Base-by-base conservation (phyloP, 2,797 vertebrate genomes). In the Limnodromus scolopaceus region DNA sequence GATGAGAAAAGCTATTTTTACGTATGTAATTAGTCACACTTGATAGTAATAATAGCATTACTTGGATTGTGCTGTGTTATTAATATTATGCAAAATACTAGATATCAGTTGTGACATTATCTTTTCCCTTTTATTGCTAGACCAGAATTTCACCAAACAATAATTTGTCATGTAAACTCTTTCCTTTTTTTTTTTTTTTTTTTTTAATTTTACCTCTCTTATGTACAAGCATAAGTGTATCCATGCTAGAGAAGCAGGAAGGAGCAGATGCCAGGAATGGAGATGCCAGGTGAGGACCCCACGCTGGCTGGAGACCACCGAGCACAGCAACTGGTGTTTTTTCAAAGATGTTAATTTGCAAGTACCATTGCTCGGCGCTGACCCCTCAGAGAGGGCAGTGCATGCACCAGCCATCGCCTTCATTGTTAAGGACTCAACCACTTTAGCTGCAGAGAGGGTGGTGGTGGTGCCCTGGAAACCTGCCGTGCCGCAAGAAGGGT, bases 1-100 rank as follows among this genome's bases (percentile, higher is more conserved):
- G 82, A 76, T 28, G 30, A 55, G 60, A 84, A 95, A 97, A 91
- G 75, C 36, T 87, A 70, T 94, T 87, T 92, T 75, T 55, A 78
- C 3, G 1, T 90, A 76, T 94, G 75, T 95, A 96, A 97, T 97
- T 97, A 98, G 61, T 91, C 94, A 95, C 45, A 41, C n/a, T 94
- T 94, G 36, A 65, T 85, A 95, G 68, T 66, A 95, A 81, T 89
- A 91, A 96, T 75, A 84, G 23, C 75, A 82, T 68, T 89, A 82
- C 69, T 92, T 78, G 85, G 51, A 57, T 91, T 89, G 92, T 84
- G 20, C 63, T 95, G 58, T 87, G 60, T 83, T 93, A 96, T 96
- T 96, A 93, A 65, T 83, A 92, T 74, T 92, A 94, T 90, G 65
- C 58, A 95, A 96, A 97, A 87, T 66, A 94, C 51, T 64, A 90